Evolutionary conservation across 1,140 invertebrate species (phyloP).

Genomic region (Magallana angulata): DNA sequence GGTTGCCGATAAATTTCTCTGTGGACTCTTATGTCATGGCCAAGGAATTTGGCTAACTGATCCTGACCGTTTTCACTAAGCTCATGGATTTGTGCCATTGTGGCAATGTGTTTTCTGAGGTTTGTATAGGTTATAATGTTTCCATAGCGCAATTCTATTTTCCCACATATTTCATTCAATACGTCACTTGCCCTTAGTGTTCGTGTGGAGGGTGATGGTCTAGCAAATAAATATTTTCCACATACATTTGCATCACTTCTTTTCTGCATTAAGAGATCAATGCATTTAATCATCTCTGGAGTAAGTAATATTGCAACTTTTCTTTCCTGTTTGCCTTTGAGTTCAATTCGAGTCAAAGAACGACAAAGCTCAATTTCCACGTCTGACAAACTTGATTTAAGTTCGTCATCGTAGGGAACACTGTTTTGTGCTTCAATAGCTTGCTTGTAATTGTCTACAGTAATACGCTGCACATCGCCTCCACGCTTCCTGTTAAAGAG

Average conservation of each 20-base stretch:
- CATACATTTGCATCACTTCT: slow-evolving; percentile 12
- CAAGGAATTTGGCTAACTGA: slow-evolving; percentile 59
- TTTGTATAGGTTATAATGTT: slow-evolving; percentile 72
- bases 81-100: slow-evolving; percentile 47
- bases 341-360: slow-evolving; percentile 3
- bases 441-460: slow-evolving; percentile 20
- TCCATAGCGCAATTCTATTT: slow-evolving; percentile 19
- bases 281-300: slow-evolving; percentile 18
- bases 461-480: slow-evolving; percentile 27
- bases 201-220: not conserved
- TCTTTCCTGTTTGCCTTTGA: slow-evolving; percentile 33
- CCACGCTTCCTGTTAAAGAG: slow-evolving; percentile 40
- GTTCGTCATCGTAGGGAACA: slow-evolving; percentile 1
- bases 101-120: slow-evolving; percentile 63
- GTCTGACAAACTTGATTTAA: slow-evolving; percentile 12
- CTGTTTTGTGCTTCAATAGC: slow-evolving; percentile 22
- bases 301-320: slow-evolving; percentile 29
- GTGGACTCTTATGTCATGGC: slow-evolving; percentile 65
- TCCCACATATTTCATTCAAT: slow-evolving; percentile 1
- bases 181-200: not conserved
- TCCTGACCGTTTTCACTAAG: slow-evolving; percentile 60
- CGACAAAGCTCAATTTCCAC: slow-evolving; percentile 35
- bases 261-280: not conserved
- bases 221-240: slow-evolving; percentile 24
- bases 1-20: slow-evolving; percentile 64